These are phyloP conservation scores for Melangyna quadrimaculata DNA, from an alignment of 2,888 invertebrate species.

Conservation along the genomic window DNA sequence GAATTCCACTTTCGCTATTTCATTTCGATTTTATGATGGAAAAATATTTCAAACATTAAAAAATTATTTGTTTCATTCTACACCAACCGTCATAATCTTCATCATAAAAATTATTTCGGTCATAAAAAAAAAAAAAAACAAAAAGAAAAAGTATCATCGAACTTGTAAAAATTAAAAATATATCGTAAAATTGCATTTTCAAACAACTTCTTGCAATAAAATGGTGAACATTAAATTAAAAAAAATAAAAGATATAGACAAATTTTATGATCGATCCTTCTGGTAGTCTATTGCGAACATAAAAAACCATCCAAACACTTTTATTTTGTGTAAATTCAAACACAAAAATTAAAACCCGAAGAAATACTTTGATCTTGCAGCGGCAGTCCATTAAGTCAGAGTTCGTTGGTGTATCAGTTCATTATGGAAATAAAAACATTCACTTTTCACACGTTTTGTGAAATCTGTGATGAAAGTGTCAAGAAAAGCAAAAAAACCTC, in stretches of 20 bases:
- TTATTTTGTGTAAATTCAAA: not conserved
- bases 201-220: not conserved
- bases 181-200: not conserved
- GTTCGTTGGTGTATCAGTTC: not conserved
- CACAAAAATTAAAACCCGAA: not conserved
- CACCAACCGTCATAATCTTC: not conserved
- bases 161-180: not conserved
- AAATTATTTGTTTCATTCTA: not conserved
- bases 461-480: slow-evolving; percentile 44
- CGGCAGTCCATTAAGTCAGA: not conserved
- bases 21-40: not conserved
- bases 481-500: not conserved
- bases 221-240: not conserved
- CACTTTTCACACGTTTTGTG: slow-evolving; percentile 41
- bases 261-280: not conserved
- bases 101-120: not conserved
- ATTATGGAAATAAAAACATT: slow-evolving; percentile 29
- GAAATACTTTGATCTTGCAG: slow-evolving; percentile 5
- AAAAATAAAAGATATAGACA: not conserved
- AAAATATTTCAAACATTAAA: not conserved
- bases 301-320: not conserved
- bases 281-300: not conserved
- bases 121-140: not conserved
- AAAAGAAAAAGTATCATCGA: not conserved
- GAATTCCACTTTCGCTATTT: not conserved